These are phyloP conservation scores for Ctenosaura bakeri DNA, from an alignment of 2,797 vertebrate species.

Conservation along the genomic window DNA sequence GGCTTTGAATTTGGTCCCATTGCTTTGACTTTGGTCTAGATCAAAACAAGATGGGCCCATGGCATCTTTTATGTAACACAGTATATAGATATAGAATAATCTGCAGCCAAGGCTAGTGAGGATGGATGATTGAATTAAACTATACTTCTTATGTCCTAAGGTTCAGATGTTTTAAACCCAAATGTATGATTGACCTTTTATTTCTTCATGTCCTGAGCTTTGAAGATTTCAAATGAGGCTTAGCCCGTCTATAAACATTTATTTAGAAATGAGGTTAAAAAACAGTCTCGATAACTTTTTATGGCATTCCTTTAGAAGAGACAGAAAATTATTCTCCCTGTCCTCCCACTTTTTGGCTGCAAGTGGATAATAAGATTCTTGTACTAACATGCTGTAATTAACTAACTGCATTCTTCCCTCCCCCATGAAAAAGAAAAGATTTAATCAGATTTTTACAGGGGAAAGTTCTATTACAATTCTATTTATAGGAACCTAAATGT, in stretches of 20 bases:
- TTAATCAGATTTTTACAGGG: not conserved
- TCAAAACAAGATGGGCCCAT: not conserved
- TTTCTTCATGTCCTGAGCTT: too few species aligned
- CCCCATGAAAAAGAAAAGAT: not conserved
- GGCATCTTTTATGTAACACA: not conserved
- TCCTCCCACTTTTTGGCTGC: not conserved
- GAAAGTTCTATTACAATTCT: not conserved
- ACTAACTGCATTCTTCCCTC: not conserved
- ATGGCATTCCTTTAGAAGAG: not conserved
- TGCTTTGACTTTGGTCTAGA: not conserved
- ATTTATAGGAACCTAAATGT: not conserved
- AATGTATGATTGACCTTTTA: not conserved
- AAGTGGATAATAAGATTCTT: not conserved
- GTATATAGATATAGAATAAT: too few species aligned
- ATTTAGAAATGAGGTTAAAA: slow-evolving; percentile 10
- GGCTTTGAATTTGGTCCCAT: not conserved
- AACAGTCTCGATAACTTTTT: not conserved
- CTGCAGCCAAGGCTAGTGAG: not conserved
- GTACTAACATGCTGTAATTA: not conserved
- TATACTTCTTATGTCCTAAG: not conserved
- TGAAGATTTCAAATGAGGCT: not conserved
- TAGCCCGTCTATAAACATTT: not conserved
- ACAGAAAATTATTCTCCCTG: not conserved
- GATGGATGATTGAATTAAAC: too few species aligned
- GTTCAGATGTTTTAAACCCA: not conserved